Evolutionary conservation across 2,888 invertebrate species (phyloP), one percentile per base, ranked within the genome.

Genomic region (Escarpia spicata): DNA sequence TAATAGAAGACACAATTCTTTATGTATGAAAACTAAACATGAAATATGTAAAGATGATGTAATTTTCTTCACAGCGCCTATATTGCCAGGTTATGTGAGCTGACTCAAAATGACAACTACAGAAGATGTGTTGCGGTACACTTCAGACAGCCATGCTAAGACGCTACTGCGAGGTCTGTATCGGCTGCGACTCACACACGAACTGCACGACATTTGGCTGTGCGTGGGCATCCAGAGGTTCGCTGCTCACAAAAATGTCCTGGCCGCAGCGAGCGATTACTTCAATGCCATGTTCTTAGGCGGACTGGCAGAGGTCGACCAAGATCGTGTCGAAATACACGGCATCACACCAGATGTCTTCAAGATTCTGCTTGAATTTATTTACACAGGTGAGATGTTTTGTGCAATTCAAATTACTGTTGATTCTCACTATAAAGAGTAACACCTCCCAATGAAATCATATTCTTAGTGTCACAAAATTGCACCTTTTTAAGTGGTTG

Each of bases 271-370:
- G 43, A 93, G 93, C 90, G 31, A 90, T 26, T 93, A 93, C 90
- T 93, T 93, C 58, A 52, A 92, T 15, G 93, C 93, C n/a, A 93
- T 93, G 93, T 93, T 93, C 43, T 52, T 91, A 94, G 98, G 98
- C 75, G 98, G 98, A 19, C 97, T 99, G 94, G 97, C 98, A 94
- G 99, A 99, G 96, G 98, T 98, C 95, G 98, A 98, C 95, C 98
- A 98, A 96, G 97, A 98, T 94, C 97, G 97, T 94, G 98, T 99
- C n/a, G 97, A 98, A 94, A 97, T 99, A 93, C 98, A 98, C 92
- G 96, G 95, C 9, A 94, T 96, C 89, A 92, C 94, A n/a, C 97
- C 98, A 91, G 97, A 97, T 92, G 98, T 98, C 93, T 97, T 99
- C 93, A 97, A 98, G 94, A 97, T 97, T 95, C 97, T 99, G 90